Evolutionary conservation across 2,888 invertebrate genomes (phyloP), one percentile per base, ranked within the genome.

Genomic region (Ryuthela nishihirai): DNA sequence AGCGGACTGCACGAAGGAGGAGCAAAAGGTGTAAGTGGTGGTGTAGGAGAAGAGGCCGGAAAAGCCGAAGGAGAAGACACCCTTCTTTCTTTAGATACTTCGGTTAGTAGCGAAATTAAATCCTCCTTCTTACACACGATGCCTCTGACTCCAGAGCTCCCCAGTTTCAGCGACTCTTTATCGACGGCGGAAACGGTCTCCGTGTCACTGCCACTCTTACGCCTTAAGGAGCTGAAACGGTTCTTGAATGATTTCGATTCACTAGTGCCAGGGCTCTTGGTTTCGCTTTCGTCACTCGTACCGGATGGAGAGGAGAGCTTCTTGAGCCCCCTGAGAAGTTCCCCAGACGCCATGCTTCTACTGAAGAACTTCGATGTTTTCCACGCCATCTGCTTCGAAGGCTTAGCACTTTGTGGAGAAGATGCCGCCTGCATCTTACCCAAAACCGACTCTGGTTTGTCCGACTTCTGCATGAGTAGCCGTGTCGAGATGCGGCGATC

Each of bases 51-150:
- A 6, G 36, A 29, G n/a, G 42, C 45, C 1, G 58, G 58, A n/a
- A 59, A 49, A n/a, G 52, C 58, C 1, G 52, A 52, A 2, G 58
- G 58, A 12, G 58, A 59, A 15, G 58, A 59, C 5, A 59, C 58
- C 23, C 58, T 21, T 1, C 58, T 21, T 12, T 53, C 55, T 25
- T 62, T 55, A 29, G 46, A 40, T 1, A 44, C 36, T 17, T 42
- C 39, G n/a, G 36, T 25, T 18, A 62, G 56, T 3, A 62, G 34
- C 6, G 40, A 47, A n/a, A 62, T 20, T 3, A 62, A 25, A 23
- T 62, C 62, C 21, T 62, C 62, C 18, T 55, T 56, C 20, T 62
- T 62, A 39, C 62, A 62, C 6, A 62, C 46, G 1, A 62, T 62
- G 1, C 62, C 62, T 36, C 53, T 24, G 2, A 55, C 54, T 10